Base-by-base conservation (phyloP, 92 coral and sea anemone genomes). In the Hydrozoanthus gracilis region DNA sequence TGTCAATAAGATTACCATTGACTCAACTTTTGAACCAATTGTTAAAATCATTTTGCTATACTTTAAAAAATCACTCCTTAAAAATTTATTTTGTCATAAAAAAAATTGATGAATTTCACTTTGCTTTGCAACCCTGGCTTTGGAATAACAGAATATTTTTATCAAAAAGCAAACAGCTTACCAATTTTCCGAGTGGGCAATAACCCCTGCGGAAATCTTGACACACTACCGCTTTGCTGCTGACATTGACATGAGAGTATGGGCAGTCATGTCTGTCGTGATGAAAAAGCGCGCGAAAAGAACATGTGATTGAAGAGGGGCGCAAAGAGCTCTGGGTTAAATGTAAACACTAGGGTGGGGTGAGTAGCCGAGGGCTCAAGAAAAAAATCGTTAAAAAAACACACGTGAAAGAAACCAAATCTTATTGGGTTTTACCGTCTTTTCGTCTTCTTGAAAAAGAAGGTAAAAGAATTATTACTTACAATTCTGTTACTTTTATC, bases 201-300 rank as follows among this genome's bases (percentile, higher is more conserved):
- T 95, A 97, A 8, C 99, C 99, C 88, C 88, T 95, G 45, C 95
- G 85, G 64, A 97, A 97, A 85, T 95, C 98, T 87, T 95, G 92
- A 66, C 99, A 97, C 60, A 97, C 93, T 17, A 79, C 92, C 2
- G 99, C 99, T 65, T 88, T 93, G 46, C 94, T 94, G 86, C 98
- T 94, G 75, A 97, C 99, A 71, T 97, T 93, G 6, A 97, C 99
- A 84, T 97, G 99, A 20, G 99, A 97, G 83, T 97, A 97, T 3
- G 98, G 99, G 67, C 99, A 97, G 82, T 93, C 89, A 69, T 97
- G n/a, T 6, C 6, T 8, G 2, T 17, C 47, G 82, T 82, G 78
- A 94, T 91, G 90, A 89, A 94, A 94, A 94, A 94, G 98, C 98
- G 93, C 98, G 98, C 94, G 98, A 94, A 94, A 94, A 50, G 78